phyloP scores from a whole-genome alignment of 2,113 vertebrate genomes.

The Lampris incognitus region DNA sequence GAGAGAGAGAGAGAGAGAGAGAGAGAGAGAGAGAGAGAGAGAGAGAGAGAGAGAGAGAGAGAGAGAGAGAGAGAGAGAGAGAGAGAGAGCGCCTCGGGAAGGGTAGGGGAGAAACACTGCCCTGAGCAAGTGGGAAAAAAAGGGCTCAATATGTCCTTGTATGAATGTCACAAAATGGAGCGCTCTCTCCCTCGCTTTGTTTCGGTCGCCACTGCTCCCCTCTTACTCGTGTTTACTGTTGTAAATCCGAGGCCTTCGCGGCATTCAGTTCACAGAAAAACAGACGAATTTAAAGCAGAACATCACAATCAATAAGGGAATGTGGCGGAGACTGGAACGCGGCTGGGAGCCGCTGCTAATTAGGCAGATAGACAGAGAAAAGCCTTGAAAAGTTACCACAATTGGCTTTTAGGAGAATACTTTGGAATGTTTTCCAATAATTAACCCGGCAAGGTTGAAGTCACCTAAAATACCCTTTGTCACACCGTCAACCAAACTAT shows the following conservation, averaged over 20 bases:
- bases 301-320: not conserved
- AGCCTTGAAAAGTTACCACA: slow-evolving; percentile 9
- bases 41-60: slow-evolving; percentile 1
- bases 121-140: not conserved
- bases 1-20: not conserved
- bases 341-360: not conserved
- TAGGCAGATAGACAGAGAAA: slow-evolving; percentile 4
- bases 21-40: not conserved
- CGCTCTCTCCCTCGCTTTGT: not conserved
- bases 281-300: not conserved
- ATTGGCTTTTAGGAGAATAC: slow-evolving; percentile 1
- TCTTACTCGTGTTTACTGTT: not conserved
- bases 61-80: not conserved
- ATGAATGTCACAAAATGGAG: not conserved
- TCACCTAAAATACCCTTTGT: slow-evolving; percentile 18
- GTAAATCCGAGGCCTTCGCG: not conserved
- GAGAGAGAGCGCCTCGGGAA: not conserved
- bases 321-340: not conserved
- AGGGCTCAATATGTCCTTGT: not conserved
- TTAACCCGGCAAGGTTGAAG: slow-evolving; percentile 22
- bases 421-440: slow-evolving; percentile 24
- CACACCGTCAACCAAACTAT: slow-evolving; percentile 19
- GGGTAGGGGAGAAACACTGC: not conserved
- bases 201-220: not conserved
- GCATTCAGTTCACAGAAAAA: not conserved